These are phyloP conservation scores for Plecotus auritus DNA, from an alignment of 2,113 vertebrate genomes.

Conservation along the genomic window DNA sequence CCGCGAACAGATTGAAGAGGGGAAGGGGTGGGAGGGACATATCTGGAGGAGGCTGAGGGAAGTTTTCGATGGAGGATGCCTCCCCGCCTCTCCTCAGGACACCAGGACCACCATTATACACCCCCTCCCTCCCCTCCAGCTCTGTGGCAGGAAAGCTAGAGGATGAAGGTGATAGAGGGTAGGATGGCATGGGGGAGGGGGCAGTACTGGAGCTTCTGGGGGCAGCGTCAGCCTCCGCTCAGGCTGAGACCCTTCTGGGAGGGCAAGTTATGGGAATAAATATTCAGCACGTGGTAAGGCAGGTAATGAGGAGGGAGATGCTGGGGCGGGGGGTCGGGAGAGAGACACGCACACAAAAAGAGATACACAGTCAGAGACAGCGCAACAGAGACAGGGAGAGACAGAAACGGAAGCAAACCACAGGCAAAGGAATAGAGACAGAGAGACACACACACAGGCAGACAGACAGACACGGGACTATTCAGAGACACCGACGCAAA, in stretches of 20 bases:
- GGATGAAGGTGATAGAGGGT: background rate
- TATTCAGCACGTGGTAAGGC: background rate
- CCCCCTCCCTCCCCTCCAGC: too few species aligned
- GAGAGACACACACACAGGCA: background rate
- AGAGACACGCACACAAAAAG: background rate
- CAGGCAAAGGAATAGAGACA: background rate
- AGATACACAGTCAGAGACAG: background rate
- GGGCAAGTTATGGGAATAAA: background rate
- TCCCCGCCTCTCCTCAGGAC: background rate
- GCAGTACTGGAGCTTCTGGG: background rate
- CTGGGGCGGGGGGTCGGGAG: background rate
- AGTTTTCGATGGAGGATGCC: background rate
- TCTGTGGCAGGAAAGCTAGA: background rate
- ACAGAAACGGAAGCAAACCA: background rate
- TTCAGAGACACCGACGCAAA: background rate
- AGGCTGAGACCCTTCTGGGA: background rate
- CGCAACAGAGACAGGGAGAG: background rate
- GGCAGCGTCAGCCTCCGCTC: background rate
- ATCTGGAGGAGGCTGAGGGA: background rate
- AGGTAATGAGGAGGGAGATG: background rate
- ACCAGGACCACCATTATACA: background rate
- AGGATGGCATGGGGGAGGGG: background rate
- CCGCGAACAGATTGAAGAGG: background rate
- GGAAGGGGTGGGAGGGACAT: too few species aligned
- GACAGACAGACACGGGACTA: background rate